phyloP scores from a whole-genome alignment of 1,140 invertebrate genomes.

The Coenobita brevimanus region DNA sequence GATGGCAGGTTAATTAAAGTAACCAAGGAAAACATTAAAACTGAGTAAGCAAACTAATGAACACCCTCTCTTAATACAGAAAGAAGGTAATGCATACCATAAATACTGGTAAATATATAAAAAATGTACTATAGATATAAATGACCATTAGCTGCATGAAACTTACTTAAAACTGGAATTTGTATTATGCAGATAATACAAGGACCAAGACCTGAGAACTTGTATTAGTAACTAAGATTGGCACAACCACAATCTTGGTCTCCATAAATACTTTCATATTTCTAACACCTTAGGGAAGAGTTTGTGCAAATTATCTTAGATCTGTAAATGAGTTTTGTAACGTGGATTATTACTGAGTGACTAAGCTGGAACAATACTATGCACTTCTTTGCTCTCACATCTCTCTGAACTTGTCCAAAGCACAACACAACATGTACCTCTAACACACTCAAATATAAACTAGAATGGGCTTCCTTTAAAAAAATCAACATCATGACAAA shows the following conservation, averaged over 20 bases:
- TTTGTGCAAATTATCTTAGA: too few relatives aligned
- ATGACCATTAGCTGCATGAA: neutral
- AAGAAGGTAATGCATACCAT: neutral
- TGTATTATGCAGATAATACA: neutral
- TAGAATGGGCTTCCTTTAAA: too few relatives aligned
- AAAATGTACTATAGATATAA: neutral
- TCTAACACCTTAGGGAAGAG: too few relatives aligned
- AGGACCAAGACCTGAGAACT: constrained; percentile 13
- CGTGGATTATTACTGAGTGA: too few relatives aligned
- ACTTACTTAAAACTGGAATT: too few relatives aligned
- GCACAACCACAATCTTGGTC: constrained; percentile 39
- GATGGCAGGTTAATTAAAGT: neutral
- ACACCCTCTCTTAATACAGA: neutral
- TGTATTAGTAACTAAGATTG: constrained; percentile 26
- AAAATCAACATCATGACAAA: too few relatives aligned
- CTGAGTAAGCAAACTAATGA: neutral
- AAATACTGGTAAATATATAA: neutral
- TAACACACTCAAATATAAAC: too few relatives aligned
- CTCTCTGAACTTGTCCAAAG: too few relatives aligned
- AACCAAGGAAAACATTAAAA: neutral
- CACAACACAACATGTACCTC: too few relatives aligned
- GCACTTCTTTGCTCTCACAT: too few relatives aligned
- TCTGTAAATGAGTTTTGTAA: too few relatives aligned
- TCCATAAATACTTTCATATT: neutral
- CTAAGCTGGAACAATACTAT: too few relatives aligned